These are phyloP conservation scores for Erebia epiphron DNA, from an alignment of 2,888 invertebrate genomes.

Conservation along the genomic window DNA sequence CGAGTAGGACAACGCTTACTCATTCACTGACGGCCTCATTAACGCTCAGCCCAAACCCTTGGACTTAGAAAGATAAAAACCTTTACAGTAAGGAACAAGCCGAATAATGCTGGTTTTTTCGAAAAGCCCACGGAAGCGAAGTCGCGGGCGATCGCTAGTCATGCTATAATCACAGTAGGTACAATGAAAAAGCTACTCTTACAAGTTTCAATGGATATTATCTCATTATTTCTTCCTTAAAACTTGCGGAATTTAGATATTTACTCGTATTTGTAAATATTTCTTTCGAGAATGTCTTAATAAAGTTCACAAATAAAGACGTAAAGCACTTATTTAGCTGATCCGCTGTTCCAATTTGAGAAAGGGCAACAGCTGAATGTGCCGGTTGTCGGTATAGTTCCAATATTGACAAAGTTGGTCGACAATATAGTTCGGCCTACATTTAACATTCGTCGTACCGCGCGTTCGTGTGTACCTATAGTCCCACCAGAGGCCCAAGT, in stretches of 20 bases:
- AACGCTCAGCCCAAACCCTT: too few species aligned
- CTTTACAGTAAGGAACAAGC: too few species aligned
- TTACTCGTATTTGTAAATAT: background rate
- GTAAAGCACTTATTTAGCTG: slow-evolving; percentile 28
- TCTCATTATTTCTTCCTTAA: too few species aligned
- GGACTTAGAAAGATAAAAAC: too few species aligned
- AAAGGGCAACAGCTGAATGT: slow-evolving; percentile 45
- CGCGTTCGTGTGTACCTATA: background rate
- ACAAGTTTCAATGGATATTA: too few species aligned
- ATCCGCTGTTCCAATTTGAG: slow-evolving; percentile 36
- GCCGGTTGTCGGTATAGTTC: slow-evolving; percentile 41
- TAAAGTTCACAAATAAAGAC: slow-evolving; percentile 22
- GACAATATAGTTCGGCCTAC: slow-evolving; percentile 41
- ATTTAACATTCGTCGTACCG: slow-evolving; percentile 38
- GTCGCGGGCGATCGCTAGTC: background rate
- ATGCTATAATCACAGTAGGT: background rate
- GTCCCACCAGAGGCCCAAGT: too few species aligned
- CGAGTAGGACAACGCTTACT: too few species aligned
- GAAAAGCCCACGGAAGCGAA: too few species aligned
- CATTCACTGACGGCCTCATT: too few species aligned
- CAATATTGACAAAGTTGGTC: slow-evolving; percentile 48
- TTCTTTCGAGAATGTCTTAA: slow-evolving; percentile 10
- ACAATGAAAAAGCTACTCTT: too few species aligned
- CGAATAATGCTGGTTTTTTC: too few species aligned
- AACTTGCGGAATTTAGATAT: background rate